Conservation (phyloP, 2,797 vertebrate species). For the Gadopsis marmoratus region DNA sequence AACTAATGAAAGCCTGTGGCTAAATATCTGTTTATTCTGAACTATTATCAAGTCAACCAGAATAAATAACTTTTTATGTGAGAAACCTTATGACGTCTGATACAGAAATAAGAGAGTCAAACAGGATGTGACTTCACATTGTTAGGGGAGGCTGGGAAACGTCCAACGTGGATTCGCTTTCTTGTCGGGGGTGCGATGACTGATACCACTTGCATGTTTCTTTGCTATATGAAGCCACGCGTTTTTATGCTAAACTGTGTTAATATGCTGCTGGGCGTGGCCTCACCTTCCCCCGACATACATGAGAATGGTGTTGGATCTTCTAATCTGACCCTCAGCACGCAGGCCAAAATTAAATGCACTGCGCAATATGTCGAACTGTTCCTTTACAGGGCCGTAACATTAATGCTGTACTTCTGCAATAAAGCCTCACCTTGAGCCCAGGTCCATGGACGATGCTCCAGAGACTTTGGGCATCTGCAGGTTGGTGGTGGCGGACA, state of each 20-base stretch:
- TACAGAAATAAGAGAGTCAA: background rate
- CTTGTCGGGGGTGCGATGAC: too few species aligned
- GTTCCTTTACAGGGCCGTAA: background rate
- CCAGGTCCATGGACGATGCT: slow-evolving; percentile 91
- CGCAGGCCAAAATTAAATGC: too few species aligned
- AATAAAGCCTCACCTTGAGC: slow-evolving; percentile 88
- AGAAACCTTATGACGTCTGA: background rate
- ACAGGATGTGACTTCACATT: too few species aligned
- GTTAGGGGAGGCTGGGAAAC: too few species aligned
- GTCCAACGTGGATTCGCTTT: too few species aligned
- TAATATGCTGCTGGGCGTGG: too few species aligned
- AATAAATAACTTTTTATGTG: background rate
- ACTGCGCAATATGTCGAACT: background rate
- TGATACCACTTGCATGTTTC: too few species aligned
- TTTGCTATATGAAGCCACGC: too few species aligned
- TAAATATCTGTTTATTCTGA: background rate
- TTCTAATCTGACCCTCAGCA: too few species aligned
- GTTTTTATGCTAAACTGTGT: too few species aligned
- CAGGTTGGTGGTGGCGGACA: slow-evolving; percentile 91
- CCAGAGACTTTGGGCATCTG: slow-evolving; percentile 96
- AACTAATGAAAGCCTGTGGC: slow-evolving; percentile 10
- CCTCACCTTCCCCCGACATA: too few species aligned
- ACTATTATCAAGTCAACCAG: background rate
- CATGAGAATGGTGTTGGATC: too few species aligned
- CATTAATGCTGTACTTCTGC: background rate